Evolutionary conservation across 2,888 invertebrate species (phyloP).

Genomic region (Augiades crinisus): DNA sequence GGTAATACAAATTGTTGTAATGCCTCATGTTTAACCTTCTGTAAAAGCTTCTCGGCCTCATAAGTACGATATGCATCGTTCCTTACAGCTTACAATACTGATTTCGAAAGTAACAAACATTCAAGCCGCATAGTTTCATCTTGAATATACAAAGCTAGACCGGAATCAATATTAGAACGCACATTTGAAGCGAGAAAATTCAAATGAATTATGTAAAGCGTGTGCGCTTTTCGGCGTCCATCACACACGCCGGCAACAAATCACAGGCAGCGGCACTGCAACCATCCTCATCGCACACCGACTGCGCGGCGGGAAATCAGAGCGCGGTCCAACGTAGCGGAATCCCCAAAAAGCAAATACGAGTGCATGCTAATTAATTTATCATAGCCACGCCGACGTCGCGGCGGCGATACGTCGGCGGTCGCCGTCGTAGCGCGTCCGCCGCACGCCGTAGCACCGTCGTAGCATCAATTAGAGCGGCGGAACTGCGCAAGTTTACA

Average conservation of each 20-base stretch:
- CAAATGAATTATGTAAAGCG: conserved; percentile 17
- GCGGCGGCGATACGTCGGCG: conserved; percentile 48
- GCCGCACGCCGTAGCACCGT: conserved; percentile 39
- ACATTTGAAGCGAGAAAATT: neutral
- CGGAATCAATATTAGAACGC: conserved; percentile 9
- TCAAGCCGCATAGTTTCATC: conserved; percentile 4
- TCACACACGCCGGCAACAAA: conserved; percentile 22
- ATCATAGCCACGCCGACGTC: conserved; percentile 54
- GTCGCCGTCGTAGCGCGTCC: conserved; percentile 27
- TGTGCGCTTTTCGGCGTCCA: conserved; percentile 16
- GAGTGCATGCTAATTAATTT: conserved; percentile 60
- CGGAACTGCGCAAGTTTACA: conserved; percentile 75
- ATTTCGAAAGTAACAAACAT: neutral
- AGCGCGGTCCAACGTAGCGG: conserved; percentile 28
- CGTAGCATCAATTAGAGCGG: conserved; percentile 67
- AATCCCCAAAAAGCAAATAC: conserved; percentile 49
- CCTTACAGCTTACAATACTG: neutral
- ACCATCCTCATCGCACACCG: conserved; percentile 20
- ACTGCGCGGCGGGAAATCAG: conserved; percentile 20
- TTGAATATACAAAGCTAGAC: conserved; percentile 1
- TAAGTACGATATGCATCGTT: neutral
- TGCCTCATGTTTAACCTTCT: neutral
- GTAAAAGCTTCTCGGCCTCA: neutral
- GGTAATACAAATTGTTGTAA: conserved; percentile 4
- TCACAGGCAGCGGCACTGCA: no score